phyloP scores from a whole-genome alignment of 2,888 invertebrate species.

The Trachelus tabidus region DNA sequence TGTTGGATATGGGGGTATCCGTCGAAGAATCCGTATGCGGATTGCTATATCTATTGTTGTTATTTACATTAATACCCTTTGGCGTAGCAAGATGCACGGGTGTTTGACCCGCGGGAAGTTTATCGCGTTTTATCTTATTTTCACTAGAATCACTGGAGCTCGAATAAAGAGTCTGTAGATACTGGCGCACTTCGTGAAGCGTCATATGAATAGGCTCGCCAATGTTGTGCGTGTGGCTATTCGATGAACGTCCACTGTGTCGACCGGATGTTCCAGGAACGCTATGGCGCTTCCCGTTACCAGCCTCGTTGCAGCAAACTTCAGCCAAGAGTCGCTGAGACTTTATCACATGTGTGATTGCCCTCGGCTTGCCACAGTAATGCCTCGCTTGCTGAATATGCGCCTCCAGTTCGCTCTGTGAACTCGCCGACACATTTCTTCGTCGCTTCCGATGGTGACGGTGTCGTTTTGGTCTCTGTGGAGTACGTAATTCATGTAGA shows the following conservation, averaged over 20 bases:
- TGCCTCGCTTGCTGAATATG: slow-evolving; percentile 62
- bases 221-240: slow-evolving; percentile 70
- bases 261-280: slow-evolving; percentile 74
- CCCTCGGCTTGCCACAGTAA: slow-evolving; percentile 60
- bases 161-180: slow-evolving; percentile 84
- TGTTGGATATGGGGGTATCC: slow-evolving; percentile 65
- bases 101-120: slow-evolving; percentile 42
- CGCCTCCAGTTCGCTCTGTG: slow-evolving; percentile 63
- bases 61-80: slow-evolving; percentile 64
- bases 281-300: slow-evolving; percentile 74
- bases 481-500: slow-evolving; percentile 64
- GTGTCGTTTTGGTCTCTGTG: slow-evolving; percentile 66
- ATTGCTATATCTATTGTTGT: slow-evolving; percentile 63
- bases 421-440: slow-evolving; percentile 68
- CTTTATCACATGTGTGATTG: slow-evolving; percentile 61
- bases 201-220: slow-evolving; percentile 87
- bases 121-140: slow-evolving; percentile 66
- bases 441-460: slow-evolving; percentile 65
- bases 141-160: slow-evolving; percentile 78
- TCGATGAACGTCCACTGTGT: slow-evolving; percentile 56
- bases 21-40: slow-evolving; percentile 63
- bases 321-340: slow-evolving; percentile 61
- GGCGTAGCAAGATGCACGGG: slow-evolving; percentile 56
- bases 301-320: slow-evolving; percentile 55
- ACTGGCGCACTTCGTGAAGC: slow-evolving; percentile 84